Conservation (phyloP, 1,140 invertebrate species). For the Dendrolimus kikuchii region DNA sequence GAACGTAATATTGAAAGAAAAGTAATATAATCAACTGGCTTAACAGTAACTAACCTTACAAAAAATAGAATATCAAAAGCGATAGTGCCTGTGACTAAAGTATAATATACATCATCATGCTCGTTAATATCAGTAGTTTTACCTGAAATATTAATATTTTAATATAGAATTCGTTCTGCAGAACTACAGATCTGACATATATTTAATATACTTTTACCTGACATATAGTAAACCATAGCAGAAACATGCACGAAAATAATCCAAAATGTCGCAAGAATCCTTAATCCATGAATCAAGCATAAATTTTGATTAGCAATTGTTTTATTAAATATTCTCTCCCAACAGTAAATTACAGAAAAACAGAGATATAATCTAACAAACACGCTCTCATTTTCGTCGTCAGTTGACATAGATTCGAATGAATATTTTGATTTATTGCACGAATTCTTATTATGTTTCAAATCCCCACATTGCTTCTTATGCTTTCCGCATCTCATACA, state of each 20-base stretch:
- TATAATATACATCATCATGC: constrained; percentile 33
- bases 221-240: constrained; percentile 37
- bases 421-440: constrained; percentile 36
- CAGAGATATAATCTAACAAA: constrained; percentile 45
- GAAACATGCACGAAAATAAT: constrained; percentile 52
- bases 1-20: not conserved
- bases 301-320: constrained; percentile 55
- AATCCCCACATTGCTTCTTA: constrained; percentile 40
- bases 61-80: constrained; percentile 58
- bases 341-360: constrained; percentile 51
- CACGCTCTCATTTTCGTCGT: constrained; percentile 30
- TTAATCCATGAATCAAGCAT: constrained; percentile 39
- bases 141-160: constrained; percentile 26
- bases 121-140: constrained; percentile 31
- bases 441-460: constrained; percentile 22
- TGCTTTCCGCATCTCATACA: constrained; percentile 58
- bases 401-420: constrained; percentile 40
- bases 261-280: constrained; percentile 48
- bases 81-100: constrained; percentile 47
- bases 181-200: constrained; percentile 6
- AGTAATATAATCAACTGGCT: constrained; percentile 8
- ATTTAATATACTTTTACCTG: constrained; percentile 31
- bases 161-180: constrained; percentile 1
- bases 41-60: constrained; percentile 34
- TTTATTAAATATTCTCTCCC: constrained; percentile 55